Conservation (phyloP, 2,888 invertebrate species). For the Pseudeuparius sepicola region DNA sequence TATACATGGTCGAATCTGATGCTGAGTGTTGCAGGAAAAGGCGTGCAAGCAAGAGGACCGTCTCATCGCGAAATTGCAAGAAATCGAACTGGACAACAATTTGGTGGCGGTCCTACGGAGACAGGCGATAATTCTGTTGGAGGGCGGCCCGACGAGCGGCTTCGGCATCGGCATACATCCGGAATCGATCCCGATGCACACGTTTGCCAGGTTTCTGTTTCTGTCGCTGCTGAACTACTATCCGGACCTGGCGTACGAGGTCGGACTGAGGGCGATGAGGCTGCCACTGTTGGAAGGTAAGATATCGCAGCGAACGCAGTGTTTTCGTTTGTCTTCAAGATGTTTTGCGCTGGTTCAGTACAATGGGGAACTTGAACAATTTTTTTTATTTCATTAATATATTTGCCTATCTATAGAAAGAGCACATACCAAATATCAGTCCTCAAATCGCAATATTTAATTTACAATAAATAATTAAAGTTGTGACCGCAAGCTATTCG, state of each 20-base stretch:
- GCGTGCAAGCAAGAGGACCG: slow-evolving; percentile 67
- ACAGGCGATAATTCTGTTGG: slow-evolving; percentile 59
- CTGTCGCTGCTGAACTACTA: slow-evolving; percentile 64
- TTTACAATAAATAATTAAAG: no score
- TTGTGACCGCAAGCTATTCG: no score
- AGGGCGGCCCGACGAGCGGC: slow-evolving; percentile 69
- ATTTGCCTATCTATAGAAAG: no score
- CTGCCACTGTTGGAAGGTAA: slow-evolving; percentile 65
- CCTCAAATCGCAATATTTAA: no score
- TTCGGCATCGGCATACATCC: slow-evolving; percentile 67
- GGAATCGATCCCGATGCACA: slow-evolving; percentile 76
- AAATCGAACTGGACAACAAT: slow-evolving; percentile 65
- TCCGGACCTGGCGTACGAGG: slow-evolving; percentile 68
- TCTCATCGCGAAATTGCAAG: slow-evolving; percentile 62
- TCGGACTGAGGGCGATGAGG: slow-evolving; percentile 70
- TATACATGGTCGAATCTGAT: no score
- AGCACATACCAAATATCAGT: no score
- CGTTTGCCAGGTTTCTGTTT: slow-evolving; percentile 72
- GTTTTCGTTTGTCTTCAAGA: no score
- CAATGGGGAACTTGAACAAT: no score
- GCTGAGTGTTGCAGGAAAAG: slow-evolving; percentile 53
- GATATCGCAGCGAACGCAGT: no score
- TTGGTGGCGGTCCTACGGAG: slow-evolving; percentile 57
- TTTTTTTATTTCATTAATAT: no score
- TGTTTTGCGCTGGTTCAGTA: no score